Conservation (phyloP, 2,888 invertebrate genomes). For the Brachypalpus laphriformis region DNA sequence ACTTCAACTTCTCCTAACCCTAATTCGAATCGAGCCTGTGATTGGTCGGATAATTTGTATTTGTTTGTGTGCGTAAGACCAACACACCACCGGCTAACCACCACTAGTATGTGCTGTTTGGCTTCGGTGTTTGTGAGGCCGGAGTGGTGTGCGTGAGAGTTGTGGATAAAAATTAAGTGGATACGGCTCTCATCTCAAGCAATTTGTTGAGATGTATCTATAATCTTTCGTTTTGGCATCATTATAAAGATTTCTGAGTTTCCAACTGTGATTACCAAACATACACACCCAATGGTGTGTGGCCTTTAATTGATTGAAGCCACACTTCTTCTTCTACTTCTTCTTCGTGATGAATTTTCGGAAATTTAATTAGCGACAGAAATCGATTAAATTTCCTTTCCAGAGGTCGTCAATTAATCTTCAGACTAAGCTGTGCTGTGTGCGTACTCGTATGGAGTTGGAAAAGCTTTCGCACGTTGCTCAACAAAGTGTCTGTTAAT, state of each 20-base stretch:
- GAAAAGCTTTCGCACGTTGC: slow-evolving; percentile 48
- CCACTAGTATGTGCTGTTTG: not conserved
- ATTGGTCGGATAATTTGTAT: slow-evolving; percentile 67
- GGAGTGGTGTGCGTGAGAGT: slow-evolving; percentile 6
- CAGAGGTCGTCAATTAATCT: slow-evolving; percentile 45
- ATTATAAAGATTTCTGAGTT: not conserved
- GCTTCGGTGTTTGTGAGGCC: not conserved
- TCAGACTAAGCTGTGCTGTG: slow-evolving; percentile 6
- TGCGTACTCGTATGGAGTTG: no score
- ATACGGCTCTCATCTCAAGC: not conserved
- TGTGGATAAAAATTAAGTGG: slow-evolving; percentile 27
- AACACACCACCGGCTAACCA: slow-evolving; percentile 1
- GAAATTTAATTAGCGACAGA: slow-evolving; percentile 49
- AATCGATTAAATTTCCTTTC: slow-evolving; percentile 53
- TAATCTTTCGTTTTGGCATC: slow-evolving; percentile 2
- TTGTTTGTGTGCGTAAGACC: slow-evolving; percentile 42
- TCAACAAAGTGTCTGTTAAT: slow-evolving; percentile 13
- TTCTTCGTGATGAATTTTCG: slow-evolving; percentile 52
- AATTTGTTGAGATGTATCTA: slow-evolving; percentile 8
- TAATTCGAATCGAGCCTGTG: slow-evolving; percentile 43
- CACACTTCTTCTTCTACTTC: slow-evolving; percentile 33
- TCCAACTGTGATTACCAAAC: slow-evolving; percentile 24
- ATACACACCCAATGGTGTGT: not conserved
- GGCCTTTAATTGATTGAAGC: slow-evolving; percentile 48
- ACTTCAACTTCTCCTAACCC: slow-evolving; percentile 64